A percentile compares a stretch with the other conserved stretches of the same genome.
phyloP scores from a whole-genome alignment of 2,113 vertebrate genomes.

The Odobenus rosmarus region DNA sequence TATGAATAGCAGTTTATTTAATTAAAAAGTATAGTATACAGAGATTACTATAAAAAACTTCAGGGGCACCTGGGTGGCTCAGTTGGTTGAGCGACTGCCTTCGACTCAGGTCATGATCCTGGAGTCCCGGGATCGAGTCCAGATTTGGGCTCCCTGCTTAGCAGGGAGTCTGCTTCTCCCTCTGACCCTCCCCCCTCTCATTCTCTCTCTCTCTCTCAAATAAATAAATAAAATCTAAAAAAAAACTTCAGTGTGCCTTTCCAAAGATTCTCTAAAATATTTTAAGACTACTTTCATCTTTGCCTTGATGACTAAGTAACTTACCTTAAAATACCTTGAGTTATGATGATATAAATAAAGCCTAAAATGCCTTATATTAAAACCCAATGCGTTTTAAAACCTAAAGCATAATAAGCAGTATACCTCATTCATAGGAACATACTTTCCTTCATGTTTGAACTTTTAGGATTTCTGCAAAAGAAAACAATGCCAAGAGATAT shows the following conservation, averaged over 20 bases:
- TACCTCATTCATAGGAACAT: background rate
- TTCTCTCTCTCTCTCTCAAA: too few species aligned
- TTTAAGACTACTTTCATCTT: background rate
- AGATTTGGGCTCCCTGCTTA: too few species aligned
- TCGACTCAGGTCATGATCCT: too few species aligned
- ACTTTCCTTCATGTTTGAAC: background rate
- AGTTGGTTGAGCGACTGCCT: too few species aligned
- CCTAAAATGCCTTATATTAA: slow-evolving; percentile 25
- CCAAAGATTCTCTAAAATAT: background rate
- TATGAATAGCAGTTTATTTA: slow-evolving; percentile 1
- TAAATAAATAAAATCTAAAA: background rate
- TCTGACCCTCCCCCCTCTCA: too few species aligned
- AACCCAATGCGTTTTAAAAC: background rate
- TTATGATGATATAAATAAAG: background rate
- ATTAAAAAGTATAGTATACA: background rate
- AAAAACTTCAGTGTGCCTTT: slow-evolving; percentile 23
- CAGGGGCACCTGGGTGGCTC: background rate
- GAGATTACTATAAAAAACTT: slow-evolving; percentile 5
- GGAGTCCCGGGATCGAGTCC: too few species aligned
- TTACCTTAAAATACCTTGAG: background rate
- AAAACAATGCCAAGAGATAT: background rate
- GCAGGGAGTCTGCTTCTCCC: too few species aligned
- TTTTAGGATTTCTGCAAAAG: background rate
- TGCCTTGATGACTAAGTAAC: slow-evolving; percentile 28
- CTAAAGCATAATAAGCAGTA: background rate